Evolutionary conservation across 2,113 vertebrate species (phyloP).

Genomic region (Micromys minutus): DNA sequence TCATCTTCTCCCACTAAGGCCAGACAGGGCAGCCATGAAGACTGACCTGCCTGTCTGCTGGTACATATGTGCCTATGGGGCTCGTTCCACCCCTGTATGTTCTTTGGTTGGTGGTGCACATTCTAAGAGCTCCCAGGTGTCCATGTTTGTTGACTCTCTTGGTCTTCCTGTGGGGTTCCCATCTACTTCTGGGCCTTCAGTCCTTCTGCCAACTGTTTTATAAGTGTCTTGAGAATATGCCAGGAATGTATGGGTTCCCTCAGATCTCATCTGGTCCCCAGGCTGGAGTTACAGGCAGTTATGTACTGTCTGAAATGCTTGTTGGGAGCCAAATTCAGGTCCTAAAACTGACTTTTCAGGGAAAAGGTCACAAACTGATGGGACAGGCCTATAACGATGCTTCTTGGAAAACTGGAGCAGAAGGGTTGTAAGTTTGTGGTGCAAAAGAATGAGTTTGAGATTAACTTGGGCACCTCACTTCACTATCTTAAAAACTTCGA

Average conservation of each 20-base stretch:
- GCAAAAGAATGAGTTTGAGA: not conserved
- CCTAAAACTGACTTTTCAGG: not conserved
- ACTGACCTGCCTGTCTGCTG: too few relatives aligned
- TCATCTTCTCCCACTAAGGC: too few relatives aligned
- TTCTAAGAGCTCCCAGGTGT: too few relatives aligned
- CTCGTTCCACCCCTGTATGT: too few relatives aligned
- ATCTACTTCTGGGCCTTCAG: too few relatives aligned
- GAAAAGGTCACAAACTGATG: not conserved
- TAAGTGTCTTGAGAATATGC: not conserved
- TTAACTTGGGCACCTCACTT: not conserved
- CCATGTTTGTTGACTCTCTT: too few relatives aligned
- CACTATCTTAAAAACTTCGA: not conserved
- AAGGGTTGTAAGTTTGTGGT: not conserved
- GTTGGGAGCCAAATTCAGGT: not conserved
- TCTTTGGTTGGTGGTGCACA: too few relatives aligned
- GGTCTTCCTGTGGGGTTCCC: too few relatives aligned
- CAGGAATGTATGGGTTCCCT: not conserved
- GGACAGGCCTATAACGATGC: not conserved
- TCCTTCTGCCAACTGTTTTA: not conserved
- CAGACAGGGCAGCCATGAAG: too few relatives aligned
- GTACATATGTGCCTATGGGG: too few relatives aligned
- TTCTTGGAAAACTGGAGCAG: not conserved
- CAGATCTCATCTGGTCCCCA: not conserved
- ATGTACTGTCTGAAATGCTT: not conserved
- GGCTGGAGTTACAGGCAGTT: not conserved